Evolutionary conservation across 2,888 invertebrate species (phyloP).

Genomic region (Heliconius erato): DNA sequence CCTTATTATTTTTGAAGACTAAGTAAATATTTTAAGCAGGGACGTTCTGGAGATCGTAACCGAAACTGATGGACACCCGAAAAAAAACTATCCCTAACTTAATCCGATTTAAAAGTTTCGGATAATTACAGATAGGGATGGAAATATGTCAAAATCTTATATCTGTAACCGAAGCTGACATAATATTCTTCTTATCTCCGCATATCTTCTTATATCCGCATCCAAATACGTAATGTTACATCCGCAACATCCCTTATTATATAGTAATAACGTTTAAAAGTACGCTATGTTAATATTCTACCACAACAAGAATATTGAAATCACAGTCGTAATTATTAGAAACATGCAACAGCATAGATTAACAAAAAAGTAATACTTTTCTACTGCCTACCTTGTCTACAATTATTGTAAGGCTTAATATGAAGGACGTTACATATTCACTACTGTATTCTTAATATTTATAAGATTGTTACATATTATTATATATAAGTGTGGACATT

Average conservation of each 20-base stretch:
- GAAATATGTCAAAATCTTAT: too few relatives aligned
- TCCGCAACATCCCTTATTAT: background rate
- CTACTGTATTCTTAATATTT: conserved; percentile 19
- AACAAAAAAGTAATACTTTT: background rate
- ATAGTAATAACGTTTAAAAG: conserved; percentile 1
- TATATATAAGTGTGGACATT: conserved; percentile 16
- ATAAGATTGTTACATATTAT: background rate
- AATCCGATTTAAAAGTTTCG: too few relatives aligned
- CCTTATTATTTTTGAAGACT: background rate
- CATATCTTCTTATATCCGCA: background rate
- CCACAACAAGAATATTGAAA: conserved; percentile 35
- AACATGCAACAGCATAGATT: conserved; percentile 27
- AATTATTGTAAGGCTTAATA: conserved; percentile 36
- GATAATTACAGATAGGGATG: too few relatives aligned
- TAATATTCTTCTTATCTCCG: too few relatives aligned
- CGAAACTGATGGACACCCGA: background rate
- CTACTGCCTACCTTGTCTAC: conserved; percentile 24
- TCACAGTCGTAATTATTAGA: conserved; percentile 38
- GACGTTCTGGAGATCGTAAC: background rate
- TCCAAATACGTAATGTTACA: too few relatives aligned
- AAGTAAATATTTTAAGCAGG: conserved; percentile 12
- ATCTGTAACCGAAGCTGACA: too few relatives aligned
- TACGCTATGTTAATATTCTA: conserved; percentile 15
- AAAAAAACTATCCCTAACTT: too few relatives aligned
- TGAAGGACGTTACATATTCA: conserved; percentile 42